A percentile compares a stretch with the other conserved stretches of the same genome.
These are phyloP conservation scores for Diloba caeruleocephala DNA, from an alignment of 2,888 invertebrate species.

Conservation along the genomic window DNA sequence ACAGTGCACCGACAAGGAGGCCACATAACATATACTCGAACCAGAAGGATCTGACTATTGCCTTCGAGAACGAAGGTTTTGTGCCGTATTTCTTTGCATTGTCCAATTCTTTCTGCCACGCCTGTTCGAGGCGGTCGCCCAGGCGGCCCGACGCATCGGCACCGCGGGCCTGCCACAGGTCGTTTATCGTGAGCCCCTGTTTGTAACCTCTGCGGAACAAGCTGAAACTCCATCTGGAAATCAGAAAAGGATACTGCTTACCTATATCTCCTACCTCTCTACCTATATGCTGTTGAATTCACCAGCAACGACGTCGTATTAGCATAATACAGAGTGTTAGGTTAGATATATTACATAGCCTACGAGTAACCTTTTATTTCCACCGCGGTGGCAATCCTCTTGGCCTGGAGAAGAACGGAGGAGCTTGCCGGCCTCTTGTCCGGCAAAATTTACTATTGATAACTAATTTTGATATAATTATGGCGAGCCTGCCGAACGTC, in stretches of 20 bases:
- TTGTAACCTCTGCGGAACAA: conserved; percentile 88
- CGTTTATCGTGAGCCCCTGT: conserved; percentile 87
- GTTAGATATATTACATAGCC: no score
- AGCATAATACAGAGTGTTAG: no score
- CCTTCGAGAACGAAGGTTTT: conserved; percentile 84
- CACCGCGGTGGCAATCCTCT: no score
- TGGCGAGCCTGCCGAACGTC: no score
- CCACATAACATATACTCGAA: conserved; percentile 84
- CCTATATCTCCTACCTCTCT: no score
- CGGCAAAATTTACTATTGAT: no score
- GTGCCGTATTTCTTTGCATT: conserved; percentile 69
- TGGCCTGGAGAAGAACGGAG: no score
- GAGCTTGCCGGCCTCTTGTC: no score
- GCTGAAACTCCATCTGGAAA: conserved; percentile 66
- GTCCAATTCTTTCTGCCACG: conserved; percentile 86
- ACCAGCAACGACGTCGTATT: no score
- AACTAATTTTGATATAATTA: no score
- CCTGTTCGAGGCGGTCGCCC: conserved; percentile 88
- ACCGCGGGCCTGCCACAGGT: conserved; percentile 88
- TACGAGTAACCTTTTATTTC: no score
- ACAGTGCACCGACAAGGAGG: conserved; percentile 64
- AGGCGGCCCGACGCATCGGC: conserved; percentile 88
- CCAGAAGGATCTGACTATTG: conserved; percentile 85
- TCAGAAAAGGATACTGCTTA: not conserved
- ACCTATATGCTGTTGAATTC: no score